phyloP scores from a whole-genome alignment of 2,113 vertebrate genomes.

The Verasper variegatus region DNA sequence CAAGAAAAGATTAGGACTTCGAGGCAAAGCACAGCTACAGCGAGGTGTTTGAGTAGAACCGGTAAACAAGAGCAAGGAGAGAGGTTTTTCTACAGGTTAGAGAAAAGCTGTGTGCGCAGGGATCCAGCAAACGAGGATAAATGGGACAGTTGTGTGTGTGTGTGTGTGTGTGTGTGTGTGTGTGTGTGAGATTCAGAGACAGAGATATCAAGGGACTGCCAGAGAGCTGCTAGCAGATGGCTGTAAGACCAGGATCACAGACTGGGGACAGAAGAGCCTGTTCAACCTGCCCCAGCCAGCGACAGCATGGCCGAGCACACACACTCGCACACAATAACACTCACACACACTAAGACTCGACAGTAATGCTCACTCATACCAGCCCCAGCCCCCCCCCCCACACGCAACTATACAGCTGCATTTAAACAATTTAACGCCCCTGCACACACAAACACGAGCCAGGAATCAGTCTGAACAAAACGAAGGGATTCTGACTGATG shows the following conservation, averaged over 20 bases:
- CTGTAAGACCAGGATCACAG: slow-evolving; percentile 62
- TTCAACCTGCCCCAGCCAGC: slow-evolving; percentile 48
- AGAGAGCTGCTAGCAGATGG: slow-evolving; percentile 70
- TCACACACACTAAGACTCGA: background rate
- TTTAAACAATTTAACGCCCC: slow-evolving; percentile 12
- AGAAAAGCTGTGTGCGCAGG: slow-evolving; percentile 4
- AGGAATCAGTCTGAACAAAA: background rate
- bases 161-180: background rate
- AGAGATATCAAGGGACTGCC: slow-evolving; percentile 30
- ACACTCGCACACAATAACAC: background rate
- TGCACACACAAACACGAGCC: slow-evolving; percentile 6
- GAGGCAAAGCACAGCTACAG: background rate
- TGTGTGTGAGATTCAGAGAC: slow-evolving; percentile 3
- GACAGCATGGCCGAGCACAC: slow-evolving; percentile 23
- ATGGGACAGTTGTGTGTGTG: background rate
- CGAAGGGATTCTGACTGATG: slow-evolving; percentile 16
- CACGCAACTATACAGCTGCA: background rate
- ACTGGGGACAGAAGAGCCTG: slow-evolving; percentile 52
- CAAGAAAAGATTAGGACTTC: background rate
- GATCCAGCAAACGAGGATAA: background rate
- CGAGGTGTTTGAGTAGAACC: background rate
- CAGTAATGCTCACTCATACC: slow-evolving; percentile 1
- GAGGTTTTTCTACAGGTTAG: background rate
- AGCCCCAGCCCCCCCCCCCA: too few relatives aligned
- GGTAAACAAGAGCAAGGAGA: background rate